These are phyloP conservation scores for Trichacis sp. DNA, from an alignment of 2,888 invertebrate species.

Conservation along the genomic window DNA sequence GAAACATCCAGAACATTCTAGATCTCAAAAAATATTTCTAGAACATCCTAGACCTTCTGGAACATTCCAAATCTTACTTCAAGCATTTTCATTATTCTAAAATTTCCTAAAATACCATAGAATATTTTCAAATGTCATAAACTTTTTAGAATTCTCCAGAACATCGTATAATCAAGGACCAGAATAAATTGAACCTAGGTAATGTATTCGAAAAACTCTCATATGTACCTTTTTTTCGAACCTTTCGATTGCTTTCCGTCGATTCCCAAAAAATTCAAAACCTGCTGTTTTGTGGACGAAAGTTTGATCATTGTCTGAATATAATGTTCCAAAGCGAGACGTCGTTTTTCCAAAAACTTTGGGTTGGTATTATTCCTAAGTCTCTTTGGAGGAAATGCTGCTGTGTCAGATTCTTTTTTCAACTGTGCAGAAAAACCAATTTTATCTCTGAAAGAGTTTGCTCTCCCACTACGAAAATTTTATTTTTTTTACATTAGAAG, in stretches of 20 bases:
- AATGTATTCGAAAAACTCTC: too few relatives aligned
- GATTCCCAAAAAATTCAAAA: slow-evolving; percentile 69
- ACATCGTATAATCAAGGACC: too few relatives aligned
- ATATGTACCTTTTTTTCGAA: slow-evolving; percentile 56
- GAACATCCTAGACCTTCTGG: too few relatives aligned
- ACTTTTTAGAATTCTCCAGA: too few relatives aligned
- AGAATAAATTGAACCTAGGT: too few relatives aligned
- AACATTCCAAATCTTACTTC: too few relatives aligned
- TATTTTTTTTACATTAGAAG: too few relatives aligned
- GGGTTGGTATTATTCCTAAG: slow-evolving; percentile 71
- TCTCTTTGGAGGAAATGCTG: slow-evolving; percentile 74
- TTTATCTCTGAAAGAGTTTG: too few relatives aligned
- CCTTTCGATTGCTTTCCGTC: slow-evolving; percentile 48
- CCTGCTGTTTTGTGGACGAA: slow-evolving; percentile 67
- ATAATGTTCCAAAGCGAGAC: slow-evolving; percentile 71
- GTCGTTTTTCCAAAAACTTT: slow-evolving; percentile 72
- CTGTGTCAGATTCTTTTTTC: slow-evolving; percentile 70
- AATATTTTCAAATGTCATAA: not conserved
- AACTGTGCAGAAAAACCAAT: slow-evolving; percentile 57
- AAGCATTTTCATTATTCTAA: too few relatives aligned
- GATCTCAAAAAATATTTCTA: too few relatives aligned
- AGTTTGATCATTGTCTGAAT: slow-evolving; percentile 71
- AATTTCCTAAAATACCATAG: not conserved
- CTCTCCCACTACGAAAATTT: too few relatives aligned
- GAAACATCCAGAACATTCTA: too few relatives aligned